phyloP scores from a whole-genome alignment of 2,888 invertebrate genomes.

The Entomobrya proxima region DNA sequence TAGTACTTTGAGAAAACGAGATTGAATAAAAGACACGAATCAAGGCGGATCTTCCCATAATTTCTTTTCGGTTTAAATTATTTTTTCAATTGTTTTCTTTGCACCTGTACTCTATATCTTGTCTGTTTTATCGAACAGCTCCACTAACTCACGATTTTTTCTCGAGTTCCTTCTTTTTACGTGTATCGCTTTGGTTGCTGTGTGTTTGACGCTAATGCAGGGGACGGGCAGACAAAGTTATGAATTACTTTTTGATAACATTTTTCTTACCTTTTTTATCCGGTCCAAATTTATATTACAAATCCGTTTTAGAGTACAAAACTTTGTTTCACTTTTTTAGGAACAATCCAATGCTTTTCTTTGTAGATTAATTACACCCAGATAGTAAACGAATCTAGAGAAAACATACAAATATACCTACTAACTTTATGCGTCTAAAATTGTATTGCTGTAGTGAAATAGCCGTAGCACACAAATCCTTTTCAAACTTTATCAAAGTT shows the following conservation, averaged over 20 bases:
- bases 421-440: no score
- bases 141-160: no score
- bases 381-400: no score
- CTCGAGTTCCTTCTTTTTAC: no score
- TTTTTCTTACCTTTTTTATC: slow-evolving; percentile 62
- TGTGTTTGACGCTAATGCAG: not conserved
- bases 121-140: not conserved
- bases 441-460: no score
- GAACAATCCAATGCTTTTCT: no score
- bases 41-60: slow-evolving; percentile 38
- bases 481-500: no score
- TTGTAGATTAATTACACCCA: no score
- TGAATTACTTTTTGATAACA: not conserved
- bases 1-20: not conserved
- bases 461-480: no score
- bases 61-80: slow-evolving; percentile 31
- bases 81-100: not conserved
- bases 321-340: no score
- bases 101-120: not conserved
- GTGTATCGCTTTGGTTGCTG: not conserved
- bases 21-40: slow-evolving; percentile 35
- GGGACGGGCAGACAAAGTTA: not conserved
- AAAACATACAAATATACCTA: no score
- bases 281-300: slow-evolving; percentile 53
- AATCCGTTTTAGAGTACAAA: not conserved